A percentile compares a stretch with the other conserved stretches of the same genome.
Conservation (phyloP, 92 coral and sea anemone genomes). For the Montipora capitata region DNA sequence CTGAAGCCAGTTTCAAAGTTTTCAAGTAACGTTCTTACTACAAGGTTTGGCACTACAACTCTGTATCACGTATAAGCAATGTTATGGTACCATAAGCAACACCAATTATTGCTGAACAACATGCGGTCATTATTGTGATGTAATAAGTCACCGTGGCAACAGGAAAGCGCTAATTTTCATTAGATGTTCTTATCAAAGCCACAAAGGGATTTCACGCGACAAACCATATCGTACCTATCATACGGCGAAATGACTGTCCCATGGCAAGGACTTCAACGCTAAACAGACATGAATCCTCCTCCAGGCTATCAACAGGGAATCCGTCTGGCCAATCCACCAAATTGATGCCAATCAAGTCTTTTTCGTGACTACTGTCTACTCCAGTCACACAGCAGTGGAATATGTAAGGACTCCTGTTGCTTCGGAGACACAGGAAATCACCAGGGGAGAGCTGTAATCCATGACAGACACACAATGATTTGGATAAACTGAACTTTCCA, state of each 20-base stretch:
- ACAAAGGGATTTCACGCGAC: too few relatives aligned
- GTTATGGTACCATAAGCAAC: too few relatives aligned
- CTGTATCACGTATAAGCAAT: too few relatives aligned
- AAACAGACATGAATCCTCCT: slow-evolving; percentile 47
- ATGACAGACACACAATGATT: slow-evolving; percentile 53
- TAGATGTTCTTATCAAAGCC: too few relatives aligned
- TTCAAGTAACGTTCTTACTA: too few relatives aligned
- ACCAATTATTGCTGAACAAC: too few relatives aligned
- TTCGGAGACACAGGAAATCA: slow-evolving; percentile 83
- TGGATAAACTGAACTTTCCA: slow-evolving; percentile 46
- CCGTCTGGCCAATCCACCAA: slow-evolving; percentile 70
- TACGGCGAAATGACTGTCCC: slow-evolving; percentile 73
- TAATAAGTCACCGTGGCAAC: too few relatives aligned
- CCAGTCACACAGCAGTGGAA: slow-evolving; percentile 24
- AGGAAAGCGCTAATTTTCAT: too few relatives aligned
- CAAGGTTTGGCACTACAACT: too few relatives aligned
- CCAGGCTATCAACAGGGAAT: slow-evolving; percentile 36
- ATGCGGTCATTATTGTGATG: too few relatives aligned
- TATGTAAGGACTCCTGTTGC: slow-evolving; percentile 8
- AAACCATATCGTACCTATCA: slow-evolving; percentile 50
- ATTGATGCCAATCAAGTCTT: slow-evolving; percentile 39
- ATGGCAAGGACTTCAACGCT: slow-evolving; percentile 83
- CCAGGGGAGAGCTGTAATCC: slow-evolving; percentile 68
- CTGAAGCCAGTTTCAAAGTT: too few relatives aligned
- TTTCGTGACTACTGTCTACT: slow-evolving; percentile 29